Evolutionary conservation across 1,140 invertebrate genomes (phyloP), one percentile per base, ranked within the genome.

Genomic region (Daktulosphaira vitifoliae): DNA sequence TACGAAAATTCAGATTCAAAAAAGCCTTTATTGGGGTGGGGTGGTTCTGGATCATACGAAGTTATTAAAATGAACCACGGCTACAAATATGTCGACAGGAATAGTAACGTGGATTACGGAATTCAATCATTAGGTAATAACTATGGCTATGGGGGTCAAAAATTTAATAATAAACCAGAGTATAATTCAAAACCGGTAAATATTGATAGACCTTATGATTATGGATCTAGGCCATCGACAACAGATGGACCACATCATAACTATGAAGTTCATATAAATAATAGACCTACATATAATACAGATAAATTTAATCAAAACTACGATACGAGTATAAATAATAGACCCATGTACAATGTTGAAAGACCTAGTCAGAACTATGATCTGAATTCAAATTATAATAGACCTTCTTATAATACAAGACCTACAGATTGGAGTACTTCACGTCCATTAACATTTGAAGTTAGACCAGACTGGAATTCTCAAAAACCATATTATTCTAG

Each of bases 31-130:
- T 46, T 46, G 56, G 62, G 62, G 2, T 65, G 46, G 46, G 62
- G 62, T 23, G 62, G 62, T 38, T 65, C 62, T 3, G 62, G 62
- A 13, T 50, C 62, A 3, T 65, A 65, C 23, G 65, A 66, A 20
- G 65, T 66, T 9, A 13, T 51, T 0, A 51, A 53, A 26, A 53
- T 66, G 50, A 66, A 51, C 13, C 25, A 15, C 6, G 65, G 65
- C 0, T 66, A 66, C 18, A 53, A 52, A n/a, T 66, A 52, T 3
- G 39, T 62, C 5, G 56, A 62, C 42, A 29, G 42, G 0, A 62
- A 62, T 26, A n/a, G 56, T 3, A 62, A 62, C 13, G 18, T n/a
- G 2, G 56, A 62, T 5, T 62, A 62, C 5, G 25, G 42, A 15
- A 8, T 16, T 20, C 9, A 37, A 11, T n/a, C 9, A n/a, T 48